Evolutionary conservation across 2,797 vertebrate species (phyloP), one percentile per base, ranked within the genome.

Genomic region (Squalus acanthias): DNA sequence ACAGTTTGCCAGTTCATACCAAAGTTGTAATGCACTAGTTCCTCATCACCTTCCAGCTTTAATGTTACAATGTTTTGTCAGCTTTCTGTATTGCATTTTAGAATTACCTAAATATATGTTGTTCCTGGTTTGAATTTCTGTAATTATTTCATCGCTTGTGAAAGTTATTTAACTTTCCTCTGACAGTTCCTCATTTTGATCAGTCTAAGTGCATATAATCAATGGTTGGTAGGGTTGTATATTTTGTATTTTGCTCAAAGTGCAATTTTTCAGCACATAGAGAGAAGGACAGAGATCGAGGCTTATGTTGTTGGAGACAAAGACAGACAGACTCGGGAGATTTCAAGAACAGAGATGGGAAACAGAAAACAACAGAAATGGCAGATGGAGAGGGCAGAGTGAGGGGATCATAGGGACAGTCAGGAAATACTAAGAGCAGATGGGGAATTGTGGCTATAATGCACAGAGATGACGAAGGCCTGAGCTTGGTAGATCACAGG

Each of bases 301-400:
- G 57, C 29, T 91, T 63, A n/a, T 63, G 10, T 91, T 57, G 57
- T 15, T 63, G 20, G 4, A 29, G 88, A 91, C 57, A 91, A n/a
- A 33, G 13, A 63, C 29, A 91, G 26, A 63, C 88, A 91, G 57
- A 60, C 57, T 91, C 57, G 1, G 88, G 88, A 91, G 88, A 60
- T 63, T 91, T 91, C 57, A 60, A 33, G 63, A 63, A 63, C 57
- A 91, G 88, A 91, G 88, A 33, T 91, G 57, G 26, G 57, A 17
- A 63, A 91, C 88, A 63, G 87, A 89, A 33, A 57, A 60, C 88
- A 63, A 91, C 63, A 91, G 57, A 91, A 60, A 17, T 91, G 88
- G 88, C 88, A 91, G 88, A 91, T 91, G 88, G 57, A 63, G 57
- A 91, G 88, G 88, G 9, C 74, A n/a, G 74, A 76, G 29, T n/a